Evolutionary conservation across 1,140 invertebrate species (phyloP).

Genomic region (Drosophila bocqueti): DNA sequence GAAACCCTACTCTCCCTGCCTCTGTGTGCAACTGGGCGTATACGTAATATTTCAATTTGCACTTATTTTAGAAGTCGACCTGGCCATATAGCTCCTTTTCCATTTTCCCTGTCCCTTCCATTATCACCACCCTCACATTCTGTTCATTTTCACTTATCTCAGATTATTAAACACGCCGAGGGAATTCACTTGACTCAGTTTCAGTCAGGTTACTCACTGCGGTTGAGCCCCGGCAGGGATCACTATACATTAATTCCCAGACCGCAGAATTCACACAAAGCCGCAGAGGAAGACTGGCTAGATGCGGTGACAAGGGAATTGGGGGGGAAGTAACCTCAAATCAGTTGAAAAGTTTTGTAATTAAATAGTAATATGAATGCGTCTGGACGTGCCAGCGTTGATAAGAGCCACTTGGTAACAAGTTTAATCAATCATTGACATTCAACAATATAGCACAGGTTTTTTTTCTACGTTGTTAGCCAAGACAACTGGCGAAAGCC

Average conservation of each 20-base stretch:
- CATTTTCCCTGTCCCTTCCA: fast-evolving
- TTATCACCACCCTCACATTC: background rate
- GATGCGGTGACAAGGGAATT: background rate
- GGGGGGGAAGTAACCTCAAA: constrained; percentile 19
- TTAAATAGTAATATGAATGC: constrained; percentile 50
- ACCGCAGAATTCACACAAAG: constrained; percentile 19
- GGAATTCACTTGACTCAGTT: constrained; percentile 19
- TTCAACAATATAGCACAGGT: constrained; percentile 3
- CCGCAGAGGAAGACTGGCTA: background rate
- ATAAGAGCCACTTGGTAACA: constrained; percentile 41
- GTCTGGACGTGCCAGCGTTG: constrained; percentile 26
- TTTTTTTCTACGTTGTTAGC: background rate
- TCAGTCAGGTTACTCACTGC: constrained; percentile 5
- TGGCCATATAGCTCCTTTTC: background rate
- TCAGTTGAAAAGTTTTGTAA: constrained; percentile 48
- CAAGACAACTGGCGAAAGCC: constrained; percentile 17
- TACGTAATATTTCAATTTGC: constrained; percentile 47
- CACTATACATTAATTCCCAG: constrained; percentile 6
- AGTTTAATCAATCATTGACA: constrained; percentile 46
- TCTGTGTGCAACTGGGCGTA: constrained; percentile 22
- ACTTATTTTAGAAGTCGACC: constrained; percentile 10
- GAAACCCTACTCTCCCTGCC: background rate
- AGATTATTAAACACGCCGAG: constrained; percentile 33
- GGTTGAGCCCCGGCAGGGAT: background rate
- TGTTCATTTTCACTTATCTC: constrained; percentile 3